Evolutionary conservation across 2,888 invertebrate species (phyloP).

Genomic region (Choristoneura rosaceana): DNA sequence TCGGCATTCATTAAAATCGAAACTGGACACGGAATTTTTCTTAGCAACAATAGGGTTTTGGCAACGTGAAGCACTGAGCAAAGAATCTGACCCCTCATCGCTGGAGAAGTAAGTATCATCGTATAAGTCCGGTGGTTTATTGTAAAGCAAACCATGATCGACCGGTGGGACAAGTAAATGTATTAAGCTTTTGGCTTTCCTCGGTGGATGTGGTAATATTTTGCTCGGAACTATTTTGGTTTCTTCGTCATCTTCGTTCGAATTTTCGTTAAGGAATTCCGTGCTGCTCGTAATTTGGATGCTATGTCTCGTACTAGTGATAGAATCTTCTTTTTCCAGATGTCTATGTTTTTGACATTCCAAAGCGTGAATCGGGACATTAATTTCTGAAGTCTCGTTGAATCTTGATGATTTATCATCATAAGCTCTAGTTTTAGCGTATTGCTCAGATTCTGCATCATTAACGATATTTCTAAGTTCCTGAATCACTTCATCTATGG

Average conservation of each 20-base stretch:
- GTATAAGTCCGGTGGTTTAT: conserved; percentile 82
- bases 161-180: conserved; percentile 88
- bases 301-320: conserved; percentile 83
- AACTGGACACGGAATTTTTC: conserved; percentile 68
- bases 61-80: conserved; percentile 87
- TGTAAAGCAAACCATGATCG: conserved; percentile 85
- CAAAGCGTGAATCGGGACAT: conserved; percentile 66
- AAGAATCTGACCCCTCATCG: conserved; percentile 89
- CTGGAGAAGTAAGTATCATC: conserved; percentile 86
- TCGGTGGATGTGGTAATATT: conserved; percentile 92
- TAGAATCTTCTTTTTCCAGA: conserved; percentile 81
- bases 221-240: conserved; percentile 91
- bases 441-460: conserved; percentile 91
- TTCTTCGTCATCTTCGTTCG: conserved; percentile 82
- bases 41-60: conserved; percentile 67
- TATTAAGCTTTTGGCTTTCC: conserved; percentile 89
- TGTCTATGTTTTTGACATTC: conserved; percentile 70
- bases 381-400: conserved; percentile 76
- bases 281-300: conserved; percentile 79
- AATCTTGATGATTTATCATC: conserved; percentile 72
- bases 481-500: conserved; percentile 95
- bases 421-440: conserved; percentile 72
- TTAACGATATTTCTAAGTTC: conserved; percentile 94
- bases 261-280: conserved; percentile 78
- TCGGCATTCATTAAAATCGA: conserved; percentile 82